phyloP scores from a whole-genome alignment of 2,888 invertebrate species.

The Melieria picta region DNA sequence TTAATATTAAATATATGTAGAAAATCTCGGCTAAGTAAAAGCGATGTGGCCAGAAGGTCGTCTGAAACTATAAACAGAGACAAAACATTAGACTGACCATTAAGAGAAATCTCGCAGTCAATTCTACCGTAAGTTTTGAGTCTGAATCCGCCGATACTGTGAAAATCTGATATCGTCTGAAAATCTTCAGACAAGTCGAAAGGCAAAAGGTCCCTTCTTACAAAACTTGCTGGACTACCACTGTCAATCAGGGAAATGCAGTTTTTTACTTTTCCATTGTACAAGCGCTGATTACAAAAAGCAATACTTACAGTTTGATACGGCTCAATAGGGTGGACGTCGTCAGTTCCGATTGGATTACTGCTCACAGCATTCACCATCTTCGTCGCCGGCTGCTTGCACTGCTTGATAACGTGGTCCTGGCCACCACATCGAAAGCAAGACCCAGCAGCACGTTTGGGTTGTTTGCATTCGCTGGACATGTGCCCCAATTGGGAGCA shows the following conservation, averaged over 20 bases:
- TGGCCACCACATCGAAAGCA: slow-evolving; percentile 24
- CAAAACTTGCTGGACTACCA: slow-evolving; percentile 36
- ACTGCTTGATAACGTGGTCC: slow-evolving; percentile 20
- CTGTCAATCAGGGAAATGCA: slow-evolving; percentile 32
- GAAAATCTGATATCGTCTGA: slow-evolving; percentile 21
- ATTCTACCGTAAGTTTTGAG: slow-evolving; percentile 27
- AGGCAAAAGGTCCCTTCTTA: slow-evolving; percentile 20
- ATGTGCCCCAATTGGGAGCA: slow-evolving; percentile 28
- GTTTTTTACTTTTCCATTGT: slow-evolving; percentile 4
- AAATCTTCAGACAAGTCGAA: slow-evolving; percentile 18
- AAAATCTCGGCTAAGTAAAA: slow-evolving; percentile 5
- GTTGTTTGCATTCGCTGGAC: slow-evolving; percentile 19
- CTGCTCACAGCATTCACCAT: slow-evolving; percentile 9
- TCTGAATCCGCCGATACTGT: slow-evolving; percentile 19
- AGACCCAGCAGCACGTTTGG: slow-evolving; percentile 20
- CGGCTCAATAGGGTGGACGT: neutral
- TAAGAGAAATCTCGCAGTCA: slow-evolving; percentile 25
- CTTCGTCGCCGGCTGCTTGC: slow-evolving; percentile 5
- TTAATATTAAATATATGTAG: slow-evolving; percentile 10
- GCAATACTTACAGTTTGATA: slow-evolving; percentile 34
- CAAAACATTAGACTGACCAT: slow-evolving; percentile 14
- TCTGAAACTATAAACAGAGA: slow-evolving; percentile 12
- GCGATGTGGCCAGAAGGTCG: neutral
- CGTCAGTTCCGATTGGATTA: neutral
- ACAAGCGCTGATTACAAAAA: slow-evolving; percentile 15